Evolutionary conservation across 2,113 vertebrate genomes (phyloP).

Genomic region (Falco punctatus): DNA sequence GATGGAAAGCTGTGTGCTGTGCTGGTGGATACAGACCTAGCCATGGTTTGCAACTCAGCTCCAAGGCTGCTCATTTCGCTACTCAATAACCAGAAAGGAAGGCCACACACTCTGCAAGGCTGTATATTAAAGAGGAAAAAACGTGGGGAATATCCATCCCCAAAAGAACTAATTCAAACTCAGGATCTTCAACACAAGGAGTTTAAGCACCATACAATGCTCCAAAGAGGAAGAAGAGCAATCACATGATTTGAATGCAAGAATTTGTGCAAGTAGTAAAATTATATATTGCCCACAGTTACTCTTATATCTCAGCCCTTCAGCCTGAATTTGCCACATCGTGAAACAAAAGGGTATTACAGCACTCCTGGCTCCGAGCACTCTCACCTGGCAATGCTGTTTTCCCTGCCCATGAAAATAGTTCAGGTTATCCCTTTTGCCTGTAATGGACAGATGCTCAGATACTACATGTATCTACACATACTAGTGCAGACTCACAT

Average conservation of each 20-base stretch:
- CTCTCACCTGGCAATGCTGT: fast-evolving
- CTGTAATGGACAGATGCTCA: neutral
- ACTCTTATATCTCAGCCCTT: neutral
- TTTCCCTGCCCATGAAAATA: neutral
- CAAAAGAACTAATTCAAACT: neutral
- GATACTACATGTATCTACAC: neutral
- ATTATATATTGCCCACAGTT: neutral
- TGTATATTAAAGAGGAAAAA: neutral
- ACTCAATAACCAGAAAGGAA: neutral
- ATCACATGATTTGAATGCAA: neutral
- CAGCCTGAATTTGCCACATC: neutral
- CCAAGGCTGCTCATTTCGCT: neutral
- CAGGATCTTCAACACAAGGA: neutral
- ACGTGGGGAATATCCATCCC: neutral
- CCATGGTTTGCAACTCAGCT: neutral
- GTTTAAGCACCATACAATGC: too few species aligned
- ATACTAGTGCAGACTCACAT: too few species aligned
- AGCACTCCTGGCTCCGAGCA: neutral
- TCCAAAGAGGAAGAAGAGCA: neutral
- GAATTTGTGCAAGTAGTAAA: neutral
- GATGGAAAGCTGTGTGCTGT: neutral
- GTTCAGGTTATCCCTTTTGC: neutral
- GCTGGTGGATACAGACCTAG: neutral
- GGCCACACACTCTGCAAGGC: neutral
- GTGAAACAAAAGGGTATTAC: neutral